Percentiles rank a stretch among this genome's conserved stretches.
These are phyloP conservation scores for Aphidius ervi DNA, from an alignment of 1,140 invertebrate species.

Conservation along the genomic window DNA sequence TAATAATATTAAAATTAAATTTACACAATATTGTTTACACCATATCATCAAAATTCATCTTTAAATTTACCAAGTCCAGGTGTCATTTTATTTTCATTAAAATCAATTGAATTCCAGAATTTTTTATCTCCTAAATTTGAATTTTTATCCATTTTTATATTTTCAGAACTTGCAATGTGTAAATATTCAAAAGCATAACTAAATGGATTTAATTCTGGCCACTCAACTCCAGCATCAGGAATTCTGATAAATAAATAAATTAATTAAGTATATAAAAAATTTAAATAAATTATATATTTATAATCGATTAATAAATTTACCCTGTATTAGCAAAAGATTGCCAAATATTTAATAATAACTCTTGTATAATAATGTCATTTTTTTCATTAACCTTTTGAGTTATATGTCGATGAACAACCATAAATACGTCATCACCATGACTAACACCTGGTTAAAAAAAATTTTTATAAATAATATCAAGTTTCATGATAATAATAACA, in stretches of 20 bases:
- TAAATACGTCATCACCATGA: constrained; percentile 58
- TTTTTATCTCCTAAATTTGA: constrained; percentile 52
- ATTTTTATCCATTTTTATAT: constrained; percentile 46
- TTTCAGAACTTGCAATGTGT: constrained; percentile 50
- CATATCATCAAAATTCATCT: constrained; percentile 26
- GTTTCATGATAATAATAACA: too few species aligned
- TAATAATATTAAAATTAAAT: too few species aligned
- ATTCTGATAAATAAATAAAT: constrained; percentile 31
- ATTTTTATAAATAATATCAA: too few species aligned
- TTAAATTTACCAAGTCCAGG: constrained; percentile 14
- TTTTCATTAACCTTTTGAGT: constrained; percentile 37
- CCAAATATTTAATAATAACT: constrained; percentile 54
- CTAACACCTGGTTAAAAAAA: constrained; percentile 51
- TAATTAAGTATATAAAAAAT: background rate
- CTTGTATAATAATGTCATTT: constrained; percentile 52
- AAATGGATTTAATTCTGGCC: constrained; percentile 38
- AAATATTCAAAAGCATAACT: constrained; percentile 52
- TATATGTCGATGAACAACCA: constrained; percentile 39
- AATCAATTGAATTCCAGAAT: constrained; percentile 58
- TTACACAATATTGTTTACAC: background rate
- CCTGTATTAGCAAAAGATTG: constrained; percentile 54
- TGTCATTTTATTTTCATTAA: constrained; percentile 51
- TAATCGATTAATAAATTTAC: constrained; percentile 46
- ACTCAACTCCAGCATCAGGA: constrained; percentile 39
- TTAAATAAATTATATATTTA: constrained; percentile 10